Base-by-base conservation (phyloP, 2,888 invertebrate species). In the Flexamia atlantica region DNA sequence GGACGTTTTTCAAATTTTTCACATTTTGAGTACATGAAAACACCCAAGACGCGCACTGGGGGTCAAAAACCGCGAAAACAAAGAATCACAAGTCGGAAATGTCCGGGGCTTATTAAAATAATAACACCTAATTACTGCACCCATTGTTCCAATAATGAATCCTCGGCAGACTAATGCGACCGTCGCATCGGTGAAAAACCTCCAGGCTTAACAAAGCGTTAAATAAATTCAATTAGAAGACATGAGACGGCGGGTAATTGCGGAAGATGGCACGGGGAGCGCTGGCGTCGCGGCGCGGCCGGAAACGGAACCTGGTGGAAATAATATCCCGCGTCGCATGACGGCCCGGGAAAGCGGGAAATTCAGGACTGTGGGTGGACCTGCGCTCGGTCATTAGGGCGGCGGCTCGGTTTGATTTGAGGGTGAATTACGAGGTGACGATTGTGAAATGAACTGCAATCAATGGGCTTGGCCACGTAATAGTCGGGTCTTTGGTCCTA, bases 151-250 rank as follows among this genome's bases (percentile, higher is more conserved):
- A 74, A 79, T 79, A 79, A 57, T 57, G 79, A 79, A 79, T 57
- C 79, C 17, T 2, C 20, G 1, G 79, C 14, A n/a, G 76, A 7
- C 46, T 50, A 57, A 50, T 25, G 53, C 28, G 76, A 25, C 53
- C 9, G 79, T 53, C 79, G 53, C 50, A 30, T 32, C 32, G 79
- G 79, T 79, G 79, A 57, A 53, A 79, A 79, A 46, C 76, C 57
- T 50, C 72, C 76, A 23, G 40, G 17, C 76, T 68, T 82, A 83
- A 83, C 82, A 83, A 74, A 83, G 72, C 82, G 82, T 83, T 83
- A 83, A 83, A 83, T 83, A 83, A 74, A 83, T 83, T 83, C 82
- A 83, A 83, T 83, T 83, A 83, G 46, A 72, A 82, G 82, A 83
- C 82, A 83, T 74, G 72, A 83, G 82, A 72, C 82, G 3, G 36